Base-by-base conservation (phyloP, 2,113 vertebrate genomes). In the Jacana jacana region DNA sequence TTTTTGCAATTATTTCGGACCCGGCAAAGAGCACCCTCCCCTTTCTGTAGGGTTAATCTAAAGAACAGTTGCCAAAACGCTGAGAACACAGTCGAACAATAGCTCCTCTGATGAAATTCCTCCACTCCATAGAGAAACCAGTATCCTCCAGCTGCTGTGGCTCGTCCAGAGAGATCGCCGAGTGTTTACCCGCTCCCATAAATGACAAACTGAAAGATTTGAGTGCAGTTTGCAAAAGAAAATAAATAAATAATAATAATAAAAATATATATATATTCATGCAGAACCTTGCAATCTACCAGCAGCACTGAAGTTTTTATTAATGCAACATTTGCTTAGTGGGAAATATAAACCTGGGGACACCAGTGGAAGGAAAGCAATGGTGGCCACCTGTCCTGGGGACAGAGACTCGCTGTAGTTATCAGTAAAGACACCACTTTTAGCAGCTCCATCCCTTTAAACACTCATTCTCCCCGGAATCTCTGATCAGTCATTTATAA, bases 31-130 rank as follows among this genome's bases (percentile, higher is more conserved):
- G 84, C 91, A 95, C 24, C 70, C 93, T 95, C 81, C 81, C 87
- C 58, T 95, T 92, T 97, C 93, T 83, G 85, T 58, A 89, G 95
- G 95, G 95, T 96, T 97, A 96, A 97, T 95, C 82, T 91, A 88
- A 96, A 97, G 95, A 96, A 89, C 93, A 95, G 96, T 97, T 97
- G 96, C 96, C 96, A 94, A 96, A 97, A 95, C 14, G 88, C 95
- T 92, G 94, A 90, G 91, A 95, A 95, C 94, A 95, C 54, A 83
- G 76, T 0, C 1, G 2, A 93, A 98, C 97, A 98, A 97, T 94
- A 89, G 97, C 57, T 70, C 63, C 96, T 97, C 96, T 98, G 95
- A 98, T 92, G 86, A 96, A 94, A 93, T 95, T 94, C 93, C 86
- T 94, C 69, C 79, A 77, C 91, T 96, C 89, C 88, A 75, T 80